phyloP scores from a whole-genome alignment of 2,888 invertebrate genomes.

The Hylaea fasciaria region DNA sequence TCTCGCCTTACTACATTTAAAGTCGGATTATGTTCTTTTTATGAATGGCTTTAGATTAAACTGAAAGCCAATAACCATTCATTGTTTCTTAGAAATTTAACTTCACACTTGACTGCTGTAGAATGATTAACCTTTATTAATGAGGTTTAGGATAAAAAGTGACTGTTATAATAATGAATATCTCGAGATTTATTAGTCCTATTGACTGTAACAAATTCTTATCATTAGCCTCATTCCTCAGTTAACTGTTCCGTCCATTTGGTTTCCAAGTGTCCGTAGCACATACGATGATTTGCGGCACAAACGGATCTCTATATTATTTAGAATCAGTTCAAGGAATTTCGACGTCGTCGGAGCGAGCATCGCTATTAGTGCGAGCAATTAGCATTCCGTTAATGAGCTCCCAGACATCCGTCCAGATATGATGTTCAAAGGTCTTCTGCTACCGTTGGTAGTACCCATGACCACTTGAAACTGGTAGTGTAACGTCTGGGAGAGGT shows the following conservation, averaged over 20 bases:
- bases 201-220: constrained; percentile 31
- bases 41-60: constrained; percentile 23
- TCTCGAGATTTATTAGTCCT: constrained; percentile 30
- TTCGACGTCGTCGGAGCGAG: constrained; percentile 67
- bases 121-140: constrained; percentile 27
- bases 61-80: constrained; percentile 17
- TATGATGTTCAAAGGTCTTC: constrained; percentile 42
- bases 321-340: constrained; percentile 78
- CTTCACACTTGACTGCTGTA: constrained; percentile 23
- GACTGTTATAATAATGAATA: constrained; percentile 29
- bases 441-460: not conserved
- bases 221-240: constrained; percentile 37
- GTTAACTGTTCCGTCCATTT: constrained; percentile 36
- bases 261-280: constrained; percentile 31
- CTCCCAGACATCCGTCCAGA: constrained; percentile 67
- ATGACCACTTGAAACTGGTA: constrained; percentile 61
- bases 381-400: constrained; percentile 81
- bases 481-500: constrained; percentile 61
- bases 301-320: constrained; percentile 64
- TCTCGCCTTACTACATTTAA: constrained; percentile 62
- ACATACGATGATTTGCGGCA: constrained; percentile 33
- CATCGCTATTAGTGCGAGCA: constrained; percentile 76
- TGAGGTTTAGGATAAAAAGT: constrained; percentile 27
- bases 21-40: constrained; percentile 44
- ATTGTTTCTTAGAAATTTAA: constrained; percentile 25